Evolutionary conservation across 2,797 vertebrate species (phyloP).

Genomic region (Crocidura indochinensis): DNA sequence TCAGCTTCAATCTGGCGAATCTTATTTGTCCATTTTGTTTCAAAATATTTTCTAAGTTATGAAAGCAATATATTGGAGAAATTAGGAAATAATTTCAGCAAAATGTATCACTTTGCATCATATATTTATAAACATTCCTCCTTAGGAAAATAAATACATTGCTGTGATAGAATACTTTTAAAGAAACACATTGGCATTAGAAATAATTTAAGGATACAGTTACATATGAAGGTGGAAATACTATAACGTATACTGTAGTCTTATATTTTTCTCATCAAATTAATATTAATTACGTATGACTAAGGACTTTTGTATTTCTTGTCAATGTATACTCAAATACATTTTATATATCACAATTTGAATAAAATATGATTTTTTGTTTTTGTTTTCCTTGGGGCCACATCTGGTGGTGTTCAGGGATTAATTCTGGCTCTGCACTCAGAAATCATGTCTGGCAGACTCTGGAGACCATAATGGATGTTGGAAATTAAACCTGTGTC

Average conservation of each 20-base stretch:
- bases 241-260: slow-evolving; percentile 72
- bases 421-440: too few relatives aligned
- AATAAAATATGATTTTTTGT: too few relatives aligned
- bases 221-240: slow-evolving; percentile 70
- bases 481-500: too few relatives aligned
- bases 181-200: slow-evolving; percentile 50
- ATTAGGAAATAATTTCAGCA: slow-evolving; percentile 65
- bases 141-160: slow-evolving; percentile 76
- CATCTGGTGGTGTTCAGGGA: too few relatives aligned
- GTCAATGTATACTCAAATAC: slow-evolving; percentile 74
- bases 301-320: slow-evolving; percentile 78
- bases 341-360: slow-evolving; percentile 72
- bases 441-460: too few relatives aligned
- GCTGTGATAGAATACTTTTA: slow-evolving; percentile 75
- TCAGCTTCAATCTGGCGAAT: slow-evolving; percentile 62
- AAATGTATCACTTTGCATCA: slow-evolving; percentile 73
- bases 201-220: slow-evolving; percentile 80
- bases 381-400: too few relatives aligned
- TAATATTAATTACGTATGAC: slow-evolving; percentile 79
- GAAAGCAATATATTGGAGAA: slow-evolving; percentile 75
- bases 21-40: slow-evolving; percentile 57
- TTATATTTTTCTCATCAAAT: slow-evolving; percentile 78
- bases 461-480: too few relatives aligned
- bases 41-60: slow-evolving; percentile 75
- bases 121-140: slow-evolving; percentile 74